Percentiles rank a stretch among this genome's conserved stretches.
Conservation (phyloP, 2,113 vertebrate genomes). For the Hippocampus guttulatus region DNA sequence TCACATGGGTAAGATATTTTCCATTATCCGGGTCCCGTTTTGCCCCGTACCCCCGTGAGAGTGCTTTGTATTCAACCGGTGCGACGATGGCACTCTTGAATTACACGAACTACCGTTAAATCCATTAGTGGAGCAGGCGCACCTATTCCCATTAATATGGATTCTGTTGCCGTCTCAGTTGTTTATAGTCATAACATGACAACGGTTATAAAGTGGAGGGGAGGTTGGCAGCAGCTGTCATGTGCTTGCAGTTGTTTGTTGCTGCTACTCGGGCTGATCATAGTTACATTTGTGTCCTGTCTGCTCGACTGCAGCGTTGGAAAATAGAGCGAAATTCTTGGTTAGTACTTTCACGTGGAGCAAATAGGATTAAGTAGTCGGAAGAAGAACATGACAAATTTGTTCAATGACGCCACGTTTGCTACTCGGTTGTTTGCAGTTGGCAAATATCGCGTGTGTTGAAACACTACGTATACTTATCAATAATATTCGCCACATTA, state of each 20-base stretch:
- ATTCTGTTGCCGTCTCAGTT: neutral
- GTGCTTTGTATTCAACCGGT: neutral
- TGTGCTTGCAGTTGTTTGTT: neutral
- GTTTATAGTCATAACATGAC: conserved; percentile 2
- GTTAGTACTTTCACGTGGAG: neutral
- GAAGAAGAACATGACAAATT: too few relatives aligned
- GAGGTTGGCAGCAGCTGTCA: neutral
- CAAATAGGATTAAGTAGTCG: neutral
- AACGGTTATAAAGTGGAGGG: neutral
- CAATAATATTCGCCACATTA: too few relatives aligned
- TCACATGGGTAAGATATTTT: conserved; percentile 69
- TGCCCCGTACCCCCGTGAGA: neutral
- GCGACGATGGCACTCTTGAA: neutral
- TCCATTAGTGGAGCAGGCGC: neutral
- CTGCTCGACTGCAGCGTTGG: neutral
- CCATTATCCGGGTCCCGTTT: neutral
- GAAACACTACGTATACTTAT: too few relatives aligned
- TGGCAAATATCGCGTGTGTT: too few relatives aligned
- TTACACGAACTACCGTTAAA: neutral
- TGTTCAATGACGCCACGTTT: too few relatives aligned
- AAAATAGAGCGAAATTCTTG: neutral
- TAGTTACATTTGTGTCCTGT: neutral
- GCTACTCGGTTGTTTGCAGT: too few relatives aligned
- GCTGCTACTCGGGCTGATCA: neutral
- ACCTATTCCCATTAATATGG: neutral